Conservation (phyloP, 2,797 vertebrate genomes). For the Crocodylus rhombifer region DNA sequence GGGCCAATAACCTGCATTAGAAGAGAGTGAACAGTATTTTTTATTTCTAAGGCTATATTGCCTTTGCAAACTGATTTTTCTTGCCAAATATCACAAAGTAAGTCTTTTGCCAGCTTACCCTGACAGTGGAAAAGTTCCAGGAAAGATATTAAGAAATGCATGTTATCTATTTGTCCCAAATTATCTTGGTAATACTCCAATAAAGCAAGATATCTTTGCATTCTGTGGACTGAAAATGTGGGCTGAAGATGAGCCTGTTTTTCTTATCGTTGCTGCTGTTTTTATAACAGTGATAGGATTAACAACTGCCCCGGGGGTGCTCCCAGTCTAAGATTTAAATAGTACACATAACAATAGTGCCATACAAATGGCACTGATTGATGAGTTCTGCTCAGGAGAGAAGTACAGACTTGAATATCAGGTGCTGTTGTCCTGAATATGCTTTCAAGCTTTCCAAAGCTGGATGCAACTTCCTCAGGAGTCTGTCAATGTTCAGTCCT, state of each 20-base stretch:
- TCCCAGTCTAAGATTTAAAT: neutral
- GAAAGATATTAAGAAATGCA: neutral
- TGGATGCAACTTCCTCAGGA: neutral
- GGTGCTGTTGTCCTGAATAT: neutral
- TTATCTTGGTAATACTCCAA: neutral
- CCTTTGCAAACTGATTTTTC: neutral
- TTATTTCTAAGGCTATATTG: neutral
- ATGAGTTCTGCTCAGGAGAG: neutral
- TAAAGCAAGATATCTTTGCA: neutral
- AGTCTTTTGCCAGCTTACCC: slow-evolving; percentile 42
- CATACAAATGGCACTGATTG: neutral
- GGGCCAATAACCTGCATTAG: slow-evolving; percentile 17
- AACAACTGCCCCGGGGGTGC: rapidly evolving
- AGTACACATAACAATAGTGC: neutral
- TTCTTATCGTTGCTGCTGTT: neutral
- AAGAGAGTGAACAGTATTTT: slow-evolving; percentile 38
- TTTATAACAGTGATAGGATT: neutral
- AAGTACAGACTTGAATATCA: neutral
- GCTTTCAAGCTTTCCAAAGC: neutral
- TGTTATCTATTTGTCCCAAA: neutral
- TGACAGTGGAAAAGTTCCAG: slow-evolving; percentile 31
- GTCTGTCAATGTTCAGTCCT: neutral
- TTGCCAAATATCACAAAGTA: slow-evolving; percentile 38
- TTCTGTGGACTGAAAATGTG: neutral
- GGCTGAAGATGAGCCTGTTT: neutral